Percentiles rank a stretch among this genome's conserved stretches.
phyloP scores from a whole-genome alignment of 2,888 invertebrate species.

The Galeopsomyia nigrocyanea region DNA sequence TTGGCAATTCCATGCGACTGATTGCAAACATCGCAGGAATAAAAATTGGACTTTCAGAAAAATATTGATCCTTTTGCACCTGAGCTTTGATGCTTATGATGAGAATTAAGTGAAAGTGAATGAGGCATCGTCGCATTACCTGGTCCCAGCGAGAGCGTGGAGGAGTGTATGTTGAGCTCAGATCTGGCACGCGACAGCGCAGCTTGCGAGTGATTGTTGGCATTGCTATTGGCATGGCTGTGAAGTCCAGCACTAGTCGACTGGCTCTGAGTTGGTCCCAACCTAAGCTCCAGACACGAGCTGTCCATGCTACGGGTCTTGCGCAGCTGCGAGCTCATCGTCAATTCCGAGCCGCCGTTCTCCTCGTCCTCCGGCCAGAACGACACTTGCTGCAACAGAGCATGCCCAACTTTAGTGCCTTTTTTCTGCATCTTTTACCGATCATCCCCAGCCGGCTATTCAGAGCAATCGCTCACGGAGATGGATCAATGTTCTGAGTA shows the following conservation, averaged over 20 bases:
- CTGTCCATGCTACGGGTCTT: constrained; percentile 93
- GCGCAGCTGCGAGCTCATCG: constrained; percentile 83
- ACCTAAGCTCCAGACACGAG: constrained; percentile 85
- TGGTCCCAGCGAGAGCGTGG: constrained; percentile 78
- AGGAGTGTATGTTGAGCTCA: constrained; percentile 86
- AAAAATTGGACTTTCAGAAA: too few species aligned
- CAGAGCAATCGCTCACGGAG: too few species aligned
- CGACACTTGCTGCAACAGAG: constrained; percentile 77
- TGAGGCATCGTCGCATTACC: constrained; percentile 67
- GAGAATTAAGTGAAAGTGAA: too few species aligned
- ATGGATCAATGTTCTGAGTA: neutral
- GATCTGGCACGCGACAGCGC: constrained; percentile 86
- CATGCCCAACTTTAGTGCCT: too few species aligned
- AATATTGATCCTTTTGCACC: too few species aligned
- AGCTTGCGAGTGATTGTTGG: constrained; percentile 76
- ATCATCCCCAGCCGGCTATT: too few species aligned
- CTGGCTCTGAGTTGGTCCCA: constrained; percentile 61
- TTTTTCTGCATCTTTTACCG: too few species aligned
- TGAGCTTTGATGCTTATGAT: too few species aligned
- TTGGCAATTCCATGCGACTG: too few species aligned
- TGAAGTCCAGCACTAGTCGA: constrained; percentile 64
- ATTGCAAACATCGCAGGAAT: too few species aligned
- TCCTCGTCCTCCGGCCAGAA: constrained; percentile 84
- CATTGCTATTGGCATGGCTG: constrained; percentile 46
- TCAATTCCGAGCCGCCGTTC: constrained; percentile 81